Base-by-base conservation (phyloP, 2,888 invertebrate species). In the Mythimna lalbum region DNA sequence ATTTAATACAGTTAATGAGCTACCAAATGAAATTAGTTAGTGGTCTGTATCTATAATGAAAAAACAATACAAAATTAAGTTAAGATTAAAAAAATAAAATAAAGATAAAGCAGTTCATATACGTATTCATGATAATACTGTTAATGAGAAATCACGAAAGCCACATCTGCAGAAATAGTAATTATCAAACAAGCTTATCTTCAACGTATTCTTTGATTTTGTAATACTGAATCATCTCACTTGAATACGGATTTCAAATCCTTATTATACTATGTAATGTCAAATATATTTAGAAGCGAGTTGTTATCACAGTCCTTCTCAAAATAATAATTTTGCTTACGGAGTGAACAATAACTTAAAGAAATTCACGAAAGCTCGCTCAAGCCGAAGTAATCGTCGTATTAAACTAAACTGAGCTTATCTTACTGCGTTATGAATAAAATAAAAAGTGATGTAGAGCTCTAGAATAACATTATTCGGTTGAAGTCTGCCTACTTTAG, bases 321-420 rank as follows among this genome's bases (percentile, higher is more conserved):
- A 27, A 50, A 69, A 73, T 73, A 57, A 52, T 4, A 4, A 66
- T 76, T 76, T 50, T 68, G 36, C 23, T 76, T 61, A 68, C 49
- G 4, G 33, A 56, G 17, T 53, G 49, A 73, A 73, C 43, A 50
- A 68, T 52, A 56, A 56, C 50, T 56, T 61, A 36, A 60, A 60
- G 23, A 53, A 60, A 47, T 49, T 50, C 43, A 43, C 39, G 19
- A 63, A 53, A 43, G 43, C 27, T 33, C 14, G 39, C 50, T 61
- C 33, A 56, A 76, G 47, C 43, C 49, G 12, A 74, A 57, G 55
- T 76, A n/a, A 76, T 56, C 27, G 27, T 47, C 43, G 56, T 62
- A 62, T 52, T 57, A 68, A 68, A 74, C 60, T 61, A 76, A 64
- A 56, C 36, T 56, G 47, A 64, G 47, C 47, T 60, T 63, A 75